Evolutionary conservation across 2,113 vertebrate genomes (phyloP).

Genomic region (Gasterosteus aculeatus): DNA sequence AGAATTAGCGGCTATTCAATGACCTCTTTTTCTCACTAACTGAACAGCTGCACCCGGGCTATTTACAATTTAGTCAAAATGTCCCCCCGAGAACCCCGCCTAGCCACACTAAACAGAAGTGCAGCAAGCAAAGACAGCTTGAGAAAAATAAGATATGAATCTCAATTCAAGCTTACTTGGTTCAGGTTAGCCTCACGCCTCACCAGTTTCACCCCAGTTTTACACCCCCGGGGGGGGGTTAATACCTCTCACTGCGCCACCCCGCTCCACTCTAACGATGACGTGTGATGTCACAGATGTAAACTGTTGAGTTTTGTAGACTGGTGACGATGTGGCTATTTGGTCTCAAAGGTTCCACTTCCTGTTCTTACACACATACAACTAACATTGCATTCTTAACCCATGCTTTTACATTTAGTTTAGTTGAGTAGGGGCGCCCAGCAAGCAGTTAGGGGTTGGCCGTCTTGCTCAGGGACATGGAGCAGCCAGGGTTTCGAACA

Average conservation of each 20-base stretch:
- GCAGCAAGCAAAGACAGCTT: conserved; percentile 28
- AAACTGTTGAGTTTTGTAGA: conserved; percentile 44
- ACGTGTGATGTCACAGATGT: conserved; percentile 48
- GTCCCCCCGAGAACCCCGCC: conserved; percentile 58
- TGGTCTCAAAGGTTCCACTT: conserved; percentile 16
- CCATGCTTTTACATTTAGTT: too few relatives aligned
- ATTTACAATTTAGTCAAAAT: conserved; percentile 75
- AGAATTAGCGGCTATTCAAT: conserved; percentile 60
- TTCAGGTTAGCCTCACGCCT: conserved; percentile 57
- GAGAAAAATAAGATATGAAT: conserved; percentile 60
- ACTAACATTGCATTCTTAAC: too few relatives aligned
- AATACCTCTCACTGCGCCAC: conserved; percentile 54
- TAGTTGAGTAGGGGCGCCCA: too few relatives aligned
- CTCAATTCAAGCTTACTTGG: conserved; percentile 48
- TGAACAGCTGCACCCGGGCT: conserved; percentile 61
- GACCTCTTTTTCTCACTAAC: conserved; percentile 66
- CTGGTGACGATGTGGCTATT: conserved; percentile 33
- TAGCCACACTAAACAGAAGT: conserved; percentile 57
- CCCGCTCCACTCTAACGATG: conserved; percentile 49
- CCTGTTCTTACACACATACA: not conserved
- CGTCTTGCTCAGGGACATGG: too few relatives aligned
- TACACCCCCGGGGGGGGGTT: conserved; percentile 63
- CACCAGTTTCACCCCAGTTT: conserved; percentile 59
- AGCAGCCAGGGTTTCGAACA: too few relatives aligned
- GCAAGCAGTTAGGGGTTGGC: too few relatives aligned